These are phyloP conservation scores for Steinernema khuongi DNA, from an alignment of 1,140 invertebrate species.

Conservation along the genomic window DNA sequence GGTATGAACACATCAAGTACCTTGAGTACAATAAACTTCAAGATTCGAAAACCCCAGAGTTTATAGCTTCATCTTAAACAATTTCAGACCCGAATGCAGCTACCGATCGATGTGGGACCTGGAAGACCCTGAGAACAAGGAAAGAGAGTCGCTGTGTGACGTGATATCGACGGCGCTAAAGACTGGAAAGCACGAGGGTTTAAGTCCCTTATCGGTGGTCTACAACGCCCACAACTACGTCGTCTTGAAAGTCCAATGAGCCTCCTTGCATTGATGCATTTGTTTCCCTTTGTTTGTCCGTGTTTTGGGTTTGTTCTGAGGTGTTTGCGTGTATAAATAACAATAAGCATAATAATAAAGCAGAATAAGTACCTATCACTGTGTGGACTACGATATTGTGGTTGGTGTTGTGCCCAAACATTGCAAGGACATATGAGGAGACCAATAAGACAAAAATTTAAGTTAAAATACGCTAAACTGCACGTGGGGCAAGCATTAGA, in stretches of 20 bases:
- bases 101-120: slow-evolving; percentile 56
- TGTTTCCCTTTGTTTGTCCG: not conserved
- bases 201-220: slow-evolving; percentile 42
- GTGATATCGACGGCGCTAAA: not conserved
- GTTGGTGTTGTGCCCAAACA: no score
- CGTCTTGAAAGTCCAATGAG: slow-evolving; percentile 42
- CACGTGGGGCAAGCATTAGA: no score
- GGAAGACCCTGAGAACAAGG: slow-evolving; percentile 44
- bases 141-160: slow-evolving; percentile 28
- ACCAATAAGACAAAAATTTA: no score
- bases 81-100: slow-evolving; percentile 44
- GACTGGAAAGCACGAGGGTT: not conserved
- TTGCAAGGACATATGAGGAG: no score
- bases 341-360: no score
- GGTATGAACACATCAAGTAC: slow-evolving; percentile 26
- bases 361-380: no score
- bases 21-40: not conserved
- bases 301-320: not conserved
- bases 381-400: no score
- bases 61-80: no score
- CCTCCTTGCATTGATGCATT: not conserved
- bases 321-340: not conserved
- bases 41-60: no score
- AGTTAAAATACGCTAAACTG: no score
- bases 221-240: slow-evolving; percentile 42